Conservation (phyloP, 1,140 invertebrate genomes). For the Lucilia sericata region DNA sequence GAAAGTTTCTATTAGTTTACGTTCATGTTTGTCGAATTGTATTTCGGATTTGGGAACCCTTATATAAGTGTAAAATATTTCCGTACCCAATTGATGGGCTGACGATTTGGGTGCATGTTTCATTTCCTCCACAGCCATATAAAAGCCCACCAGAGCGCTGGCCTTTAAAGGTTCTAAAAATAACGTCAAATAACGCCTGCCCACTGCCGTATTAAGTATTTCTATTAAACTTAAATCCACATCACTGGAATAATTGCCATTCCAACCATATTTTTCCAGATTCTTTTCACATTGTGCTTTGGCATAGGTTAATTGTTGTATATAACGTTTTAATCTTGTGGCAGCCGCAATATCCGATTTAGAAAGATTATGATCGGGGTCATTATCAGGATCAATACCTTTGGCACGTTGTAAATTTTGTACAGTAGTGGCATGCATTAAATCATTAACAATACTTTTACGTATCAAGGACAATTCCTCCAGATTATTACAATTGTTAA, state of each 20-base stretch:
- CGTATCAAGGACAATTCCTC: slow-evolving; percentile 86
- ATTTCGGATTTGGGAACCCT: slow-evolving; percentile 81
- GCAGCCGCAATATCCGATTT: slow-evolving; percentile 81
- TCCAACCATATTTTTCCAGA: slow-evolving; percentile 81
- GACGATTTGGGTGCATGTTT: slow-evolving; percentile 77
- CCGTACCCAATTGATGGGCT: slow-evolving; percentile 88
- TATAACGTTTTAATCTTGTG: slow-evolving; percentile 79
- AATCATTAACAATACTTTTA: slow-evolving; percentile 88
- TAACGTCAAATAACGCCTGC: slow-evolving; percentile 80
- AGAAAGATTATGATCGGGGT: slow-evolving; percentile 69
- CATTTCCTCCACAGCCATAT: slow-evolving; percentile 89
- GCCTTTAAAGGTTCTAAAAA: slow-evolving; percentile 85
- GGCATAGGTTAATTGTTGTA: slow-evolving; percentile 86
- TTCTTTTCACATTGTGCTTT: slow-evolving; percentile 87
- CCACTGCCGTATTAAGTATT: slow-evolving; percentile 78
- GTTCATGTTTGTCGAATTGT: slow-evolving; percentile 70
- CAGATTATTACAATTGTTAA: slow-evolving; percentile 83
- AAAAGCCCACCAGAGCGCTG: slow-evolving; percentile 85
- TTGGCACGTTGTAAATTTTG: slow-evolving; percentile 89
- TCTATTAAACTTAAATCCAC: slow-evolving; percentile 74
- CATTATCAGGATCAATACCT: slow-evolving; percentile 75
- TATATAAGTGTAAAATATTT: slow-evolving; percentile 91
- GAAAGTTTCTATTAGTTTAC: slow-evolving; percentile 89
- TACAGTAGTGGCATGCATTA: slow-evolving; percentile 92
- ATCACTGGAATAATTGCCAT: slow-evolving; percentile 77